These are phyloP conservation scores for Pterocles orientalis DNA, from an alignment of 2,113 vertebrate genomes.

Conservation along the genomic window DNA sequence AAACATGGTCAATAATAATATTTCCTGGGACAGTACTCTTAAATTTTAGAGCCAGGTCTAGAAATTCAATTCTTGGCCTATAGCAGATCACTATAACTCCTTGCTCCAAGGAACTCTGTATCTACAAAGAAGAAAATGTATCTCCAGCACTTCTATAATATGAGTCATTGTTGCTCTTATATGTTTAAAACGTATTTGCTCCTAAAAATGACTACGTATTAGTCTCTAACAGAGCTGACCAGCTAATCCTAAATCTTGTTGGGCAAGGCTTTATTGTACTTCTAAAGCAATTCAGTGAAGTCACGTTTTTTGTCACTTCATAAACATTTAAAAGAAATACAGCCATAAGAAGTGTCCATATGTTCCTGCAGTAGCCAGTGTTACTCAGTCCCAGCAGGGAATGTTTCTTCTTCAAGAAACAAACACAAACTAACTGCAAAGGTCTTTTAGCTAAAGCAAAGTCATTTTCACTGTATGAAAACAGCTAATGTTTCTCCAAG, in stretches of 20 bases:
- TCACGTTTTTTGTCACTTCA: slow-evolving; percentile 12
- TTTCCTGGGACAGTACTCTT: not conserved
- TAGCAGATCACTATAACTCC: not conserved
- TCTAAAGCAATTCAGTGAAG: not conserved
- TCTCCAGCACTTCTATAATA: not conserved
- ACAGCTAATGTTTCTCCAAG: not conserved
- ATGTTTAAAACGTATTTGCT: not conserved
- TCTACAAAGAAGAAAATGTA: not conserved
- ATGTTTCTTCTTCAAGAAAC: not conserved
- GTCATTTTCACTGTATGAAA: not conserved
- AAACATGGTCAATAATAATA: not conserved
- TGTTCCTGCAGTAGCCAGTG: not conserved
- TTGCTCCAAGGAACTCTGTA: not conserved
- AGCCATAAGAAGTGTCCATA: not conserved
- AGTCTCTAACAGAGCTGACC: not conserved
- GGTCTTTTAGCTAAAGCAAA: not conserved
- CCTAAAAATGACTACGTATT: not conserved
- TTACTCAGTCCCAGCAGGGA: slow-evolving; percentile 9
- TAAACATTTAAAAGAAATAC: slow-evolving; percentile 3
- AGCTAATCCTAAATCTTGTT: not conserved
- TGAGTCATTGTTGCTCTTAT: not conserved
- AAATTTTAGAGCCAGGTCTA: not conserved
- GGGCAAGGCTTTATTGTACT: not conserved
- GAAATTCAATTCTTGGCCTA: not conserved
- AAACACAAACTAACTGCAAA: not conserved